Base-by-base conservation (phyloP, 2,797 vertebrate genomes). In the Cichlasoma orientale region DNA sequence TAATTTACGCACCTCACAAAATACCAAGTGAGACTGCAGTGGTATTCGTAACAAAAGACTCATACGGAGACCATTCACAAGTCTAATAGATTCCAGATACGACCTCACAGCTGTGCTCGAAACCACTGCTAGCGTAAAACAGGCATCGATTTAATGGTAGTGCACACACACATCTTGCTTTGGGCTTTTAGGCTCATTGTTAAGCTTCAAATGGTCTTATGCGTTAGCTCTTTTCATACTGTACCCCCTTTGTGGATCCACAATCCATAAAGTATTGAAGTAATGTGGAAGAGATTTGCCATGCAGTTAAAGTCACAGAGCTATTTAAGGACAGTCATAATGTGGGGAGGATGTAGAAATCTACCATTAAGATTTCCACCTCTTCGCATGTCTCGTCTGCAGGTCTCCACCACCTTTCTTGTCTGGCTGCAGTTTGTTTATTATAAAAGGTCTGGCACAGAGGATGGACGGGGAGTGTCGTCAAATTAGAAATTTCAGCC, bases 11-110 rank as follows among this genome's bases (percentile, higher is more conserved):
- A 25, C 21, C 23, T 59, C 41, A 47, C 47, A 83, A 69, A 75
- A 44, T 71, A 75, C 10, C 83, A 74, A 11, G 53, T 16, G 52
- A 84, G 57, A 75, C 7, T 23, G 14, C 58, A 47, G 21, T 74
- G 74, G 44, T 59, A 61, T n/a, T n/a, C 31, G 31, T 72, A 79
- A 69, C 76, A 83, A 83, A 81, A 80, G 75, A 25, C 73, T 84
- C 87, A 90, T 85, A 69, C 9, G 77, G 82, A 90, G 75, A 54
- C 56, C 53, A 92, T 90, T 91, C 84, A 71, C 76, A 77, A 50
- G 18, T 58, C 13, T 71, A 85, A 88, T 74, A 87, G 78, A 69
- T 86, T 82, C 86, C 89, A 92, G 88, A 84, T 0, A 33, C 1
- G 11, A 41, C 41, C 56, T 75, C 3, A 0, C 27, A 76, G 56